Evolutionary conservation across 2,797 vertebrate genomes (phyloP), one percentile per base, ranked within the genome.

Genomic region (Anabas testudineus): DNA sequence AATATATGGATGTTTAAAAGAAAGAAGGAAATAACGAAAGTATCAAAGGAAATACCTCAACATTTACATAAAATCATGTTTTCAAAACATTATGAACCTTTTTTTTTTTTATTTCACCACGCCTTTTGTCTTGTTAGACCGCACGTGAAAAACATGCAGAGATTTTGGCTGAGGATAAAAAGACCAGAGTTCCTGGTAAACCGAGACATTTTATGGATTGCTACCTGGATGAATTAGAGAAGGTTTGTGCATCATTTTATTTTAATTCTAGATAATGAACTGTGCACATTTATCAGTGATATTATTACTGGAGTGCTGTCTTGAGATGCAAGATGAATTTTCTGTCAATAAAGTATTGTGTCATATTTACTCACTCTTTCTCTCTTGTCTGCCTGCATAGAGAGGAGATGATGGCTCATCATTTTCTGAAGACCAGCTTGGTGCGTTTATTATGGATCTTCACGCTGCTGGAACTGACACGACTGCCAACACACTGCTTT

Each of bases 191-290:
- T 43, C 74, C 83, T 24, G 84, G 80, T 46, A 52, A 93, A 56
- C 90, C 88, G 1, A 74, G 86, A 34, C 81, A 91, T 56, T 87
- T 93, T 48, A 83, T 87, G 7, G 91, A 94, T 54, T 82, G 86
- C 24, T 94, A 91, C 76, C 56, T 93, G 47, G 90, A 94, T 3
- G 90, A 83, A 34, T 1, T 81, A 45, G 77, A 76, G 1, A 74
- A 55, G 68, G 80, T 82, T n/a, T 21, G 53, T 57, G 24, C 22
- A 13, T 47, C 3, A 26, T 12, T 26, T 7, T 51, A 3, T 24
- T 37, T 37, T 12, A 37, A 13, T 14, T 37, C 30, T n/a, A n/a
- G n/a, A n/a, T n/a, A n/a, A n/a, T n/a, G n/a, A n/a, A n/a, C n/a
- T n/a, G n/a, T n/a, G n/a, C n/a, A n/a, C n/a, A n/a, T n/a, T n/a